Base-by-base conservation (phyloP, 2,888 invertebrate genomes). In the Urechis unicinctus region DNA sequence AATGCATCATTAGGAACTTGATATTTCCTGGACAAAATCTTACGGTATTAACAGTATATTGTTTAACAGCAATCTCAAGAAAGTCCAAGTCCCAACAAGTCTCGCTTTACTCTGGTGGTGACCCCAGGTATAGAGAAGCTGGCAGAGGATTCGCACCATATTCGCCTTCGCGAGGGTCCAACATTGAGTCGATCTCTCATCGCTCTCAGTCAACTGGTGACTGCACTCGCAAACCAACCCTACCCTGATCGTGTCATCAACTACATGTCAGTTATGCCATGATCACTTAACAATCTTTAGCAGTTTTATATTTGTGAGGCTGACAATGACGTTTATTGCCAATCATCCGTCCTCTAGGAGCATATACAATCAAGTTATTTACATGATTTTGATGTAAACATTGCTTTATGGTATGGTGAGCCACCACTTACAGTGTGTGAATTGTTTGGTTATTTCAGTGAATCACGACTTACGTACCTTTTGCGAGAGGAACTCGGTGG, bases 401-500 rank as follows among this genome's bases (percentile, higher is more conserved):
- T n/a, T n/a, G n/a, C n/a, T n/a, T n/a, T n/a, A n/a, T n/a, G n/a
- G n/a, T n/a, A n/a, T n/a, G n/a, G n/a, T n/a, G n/a, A n/a, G n/a
- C n/a, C n/a, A n/a, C n/a, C n/a, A n/a, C n/a, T n/a, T n/a, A n/a
- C 6, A 45, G 22, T 6, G 6, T 45, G 13, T 45, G 45, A 45
- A 17, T 17, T 45, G 22, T 45, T 17, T 45, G 6, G 6, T 45
- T 45, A 21, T 17, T 66, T 2, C 62, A 75, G 75, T 55, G 71
- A 72, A 24, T 73, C 72, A 3, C 67, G 66, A 30, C 62, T 76
- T 49, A 73, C 74, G 1, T 63, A 65, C 47, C 61, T 75, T 29
- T 60, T 76, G 52, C 63, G 65, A 46, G 69, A 74, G 29, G 72
- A 74, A 55, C 60, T 76, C 1, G 75, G 76, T 1, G 75, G 76